Evolutionary conservation across 2,797 vertebrate genomes (phyloP).

Genomic region (Acanthurus leucopareius): DNA sequence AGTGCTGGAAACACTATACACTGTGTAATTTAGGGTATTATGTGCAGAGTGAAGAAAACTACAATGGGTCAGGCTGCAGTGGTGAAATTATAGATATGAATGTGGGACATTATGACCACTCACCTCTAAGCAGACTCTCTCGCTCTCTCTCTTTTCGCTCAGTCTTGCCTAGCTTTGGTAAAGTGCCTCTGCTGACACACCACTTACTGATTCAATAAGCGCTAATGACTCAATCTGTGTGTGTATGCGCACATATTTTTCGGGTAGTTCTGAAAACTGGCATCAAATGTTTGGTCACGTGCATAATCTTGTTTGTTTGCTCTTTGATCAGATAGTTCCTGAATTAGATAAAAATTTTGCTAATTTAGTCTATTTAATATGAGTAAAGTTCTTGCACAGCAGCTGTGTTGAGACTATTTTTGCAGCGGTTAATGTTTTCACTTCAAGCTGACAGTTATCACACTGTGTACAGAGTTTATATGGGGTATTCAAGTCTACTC

Average conservation of each 20-base stretch:
- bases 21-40: slow-evolving; percentile 65
- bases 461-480: too few species aligned
- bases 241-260: slow-evolving; percentile 18
- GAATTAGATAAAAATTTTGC: not conserved
- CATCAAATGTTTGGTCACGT: not conserved
- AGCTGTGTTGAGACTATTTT: too few species aligned
- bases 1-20: slow-evolving; percentile 67
- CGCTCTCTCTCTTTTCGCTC: not conserved
- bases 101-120: slow-evolving; percentile 56
- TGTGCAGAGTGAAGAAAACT: slow-evolving; percentile 53
- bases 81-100: slow-evolving; percentile 56
- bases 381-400: not conserved
- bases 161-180: slow-evolving; percentile 21
- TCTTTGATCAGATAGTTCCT: not conserved
- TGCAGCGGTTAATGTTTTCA: too few species aligned
- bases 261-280: slow-evolving; percentile 18
- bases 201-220: slow-evolving; percentile 42
- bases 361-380: not conserved
- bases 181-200: slow-evolving; percentile 35
- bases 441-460: too few species aligned
- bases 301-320: slow-evolving; percentile 6
- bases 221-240: slow-evolving; percentile 17
- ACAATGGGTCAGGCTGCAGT: slow-evolving; percentile 41
- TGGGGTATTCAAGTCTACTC: too few species aligned
- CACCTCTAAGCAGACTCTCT: slow-evolving; percentile 27